Conservation (phyloP, 2,888 invertebrate species). For the Drosophila putrida region DNA sequence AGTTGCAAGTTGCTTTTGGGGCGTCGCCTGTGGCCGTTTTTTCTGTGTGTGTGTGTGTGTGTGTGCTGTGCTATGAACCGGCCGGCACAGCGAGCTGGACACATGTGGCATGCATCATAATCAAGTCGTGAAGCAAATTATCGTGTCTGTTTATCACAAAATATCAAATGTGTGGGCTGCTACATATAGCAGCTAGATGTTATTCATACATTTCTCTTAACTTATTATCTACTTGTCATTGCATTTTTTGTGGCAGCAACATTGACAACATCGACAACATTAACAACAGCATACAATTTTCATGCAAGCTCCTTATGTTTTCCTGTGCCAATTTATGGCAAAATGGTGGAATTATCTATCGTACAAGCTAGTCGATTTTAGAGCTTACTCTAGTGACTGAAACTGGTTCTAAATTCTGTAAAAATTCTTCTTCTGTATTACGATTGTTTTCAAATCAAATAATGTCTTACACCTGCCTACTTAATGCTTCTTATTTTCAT, state of each 20-base stretch:
- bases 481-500: no score
- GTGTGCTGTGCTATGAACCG: conserved; percentile 6
- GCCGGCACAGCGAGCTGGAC: conserved; percentile 2
- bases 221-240: conserved; percentile 28
- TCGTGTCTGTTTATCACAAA: conserved; percentile 48
- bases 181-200: not conserved
- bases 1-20: conserved; percentile 51
- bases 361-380: no score
- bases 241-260: conserved; percentile 25
- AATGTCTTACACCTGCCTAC: no score
- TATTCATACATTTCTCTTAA: conserved; percentile 24
- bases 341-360: no score
- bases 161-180: conserved; percentile 43
- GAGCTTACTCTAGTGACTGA: no score
- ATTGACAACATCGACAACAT: conserved; percentile 19
- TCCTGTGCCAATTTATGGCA: no score
- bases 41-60: not conserved
- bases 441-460: no score
- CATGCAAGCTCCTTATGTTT: not conserved
- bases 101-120: conserved; percentile 58
- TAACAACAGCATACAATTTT: conserved; percentile 6
- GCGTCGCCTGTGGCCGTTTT: conserved; percentile 48
- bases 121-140: conserved; percentile 52
- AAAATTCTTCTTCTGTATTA: no score
- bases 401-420: no score